Percentiles rank a stretch among this genome's conserved stretches.
Conservation (phyloP, 2,888 invertebrate genomes). For the Leptinotarsa tumamoca region DNA sequence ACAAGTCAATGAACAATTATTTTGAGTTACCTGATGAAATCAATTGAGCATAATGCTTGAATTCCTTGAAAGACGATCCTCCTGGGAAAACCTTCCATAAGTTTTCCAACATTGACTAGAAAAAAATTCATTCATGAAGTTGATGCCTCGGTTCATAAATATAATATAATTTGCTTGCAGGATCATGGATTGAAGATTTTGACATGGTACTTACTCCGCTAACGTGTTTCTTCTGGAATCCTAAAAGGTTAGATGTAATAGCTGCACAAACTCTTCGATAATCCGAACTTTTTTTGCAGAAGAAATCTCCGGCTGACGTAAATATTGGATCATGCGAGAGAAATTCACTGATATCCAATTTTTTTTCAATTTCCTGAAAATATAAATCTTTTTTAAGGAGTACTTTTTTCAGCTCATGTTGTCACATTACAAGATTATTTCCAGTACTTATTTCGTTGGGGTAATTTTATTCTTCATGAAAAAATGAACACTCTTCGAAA, state of each 20-base stretch:
- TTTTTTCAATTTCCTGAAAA: conserved; percentile 34
- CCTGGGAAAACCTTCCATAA: conserved; percentile 61
- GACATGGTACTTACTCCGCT: conserved; percentile 36
- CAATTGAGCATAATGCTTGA: conserved; percentile 69
- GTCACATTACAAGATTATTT: no score
- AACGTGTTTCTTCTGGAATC: conserved; percentile 42
- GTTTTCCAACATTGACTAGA: conserved; percentile 56
- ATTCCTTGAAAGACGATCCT: conserved; percentile 68
- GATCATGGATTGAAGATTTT: no score
- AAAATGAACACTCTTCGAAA: no score
- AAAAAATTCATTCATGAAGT: neutral
- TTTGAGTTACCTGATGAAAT: conserved; percentile 63
- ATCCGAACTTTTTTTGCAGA: conserved; percentile 26
- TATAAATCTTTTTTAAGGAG: neutral
- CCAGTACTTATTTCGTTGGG: no score
- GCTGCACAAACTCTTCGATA: conserved; percentile 28
- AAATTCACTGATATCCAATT: conserved; percentile 27
- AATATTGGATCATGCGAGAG: conserved; percentile 21
- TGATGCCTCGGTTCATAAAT: no score
- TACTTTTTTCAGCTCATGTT: no score
- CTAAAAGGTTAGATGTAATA: conserved; percentile 36
- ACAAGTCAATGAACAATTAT: neutral
- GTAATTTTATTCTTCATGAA: no score
- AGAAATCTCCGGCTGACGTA: neutral
- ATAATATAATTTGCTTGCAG: no score